Base-by-base conservation (phyloP, 1,140 invertebrate genomes). In the Trichoplusia ni region DNA sequence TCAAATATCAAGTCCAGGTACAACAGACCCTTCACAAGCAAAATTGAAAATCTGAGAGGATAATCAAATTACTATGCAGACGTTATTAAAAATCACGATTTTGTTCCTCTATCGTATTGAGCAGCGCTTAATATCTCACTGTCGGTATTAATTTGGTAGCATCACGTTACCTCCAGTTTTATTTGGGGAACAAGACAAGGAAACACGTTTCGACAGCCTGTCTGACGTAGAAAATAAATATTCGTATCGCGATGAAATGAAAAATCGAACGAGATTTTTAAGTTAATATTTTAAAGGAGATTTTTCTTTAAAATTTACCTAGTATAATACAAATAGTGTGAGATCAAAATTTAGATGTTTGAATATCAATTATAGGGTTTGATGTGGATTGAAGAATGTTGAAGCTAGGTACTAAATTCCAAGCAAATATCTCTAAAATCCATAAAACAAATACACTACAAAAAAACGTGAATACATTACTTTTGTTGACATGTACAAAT, bases 131-230 rank as follows among this genome's bases (percentile, higher is more conserved):
- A 89, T 89, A 84, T 86, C 82, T 89, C 86, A 87, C 82, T 85
- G 86, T 89, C 86, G 82, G 83, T 81, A 78, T 86, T 87, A 89
- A 89, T 89, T 89, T 89, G 75, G 75, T 69, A 70, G 84, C 75
- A 77, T 89, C 86, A 77, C 77, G 83, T 89, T 89, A 87, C 86
- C 75, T 85, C 78, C 75, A 81, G 82, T 89, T 86, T 86, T 86
- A 86, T 89, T 85, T 86, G 69, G 62, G 72, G 66, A 72, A 69
- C 16, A 31, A 49, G 46, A 49, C 64, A 77, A 84, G 79, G 82
- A 87, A 84, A 83, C 73, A 49, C 68, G 75, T 84, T 87, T 85
- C 81, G 80, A 81, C 81, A 75, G 75, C 64, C 72, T 47, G n/a
- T n/a, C n/a, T n/a, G n/a, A 69, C 61, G 47, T 58, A 69, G 71